phyloP scores from a whole-genome alignment of 2,797 vertebrate genomes.

The Macropus fuliginosus region DNA sequence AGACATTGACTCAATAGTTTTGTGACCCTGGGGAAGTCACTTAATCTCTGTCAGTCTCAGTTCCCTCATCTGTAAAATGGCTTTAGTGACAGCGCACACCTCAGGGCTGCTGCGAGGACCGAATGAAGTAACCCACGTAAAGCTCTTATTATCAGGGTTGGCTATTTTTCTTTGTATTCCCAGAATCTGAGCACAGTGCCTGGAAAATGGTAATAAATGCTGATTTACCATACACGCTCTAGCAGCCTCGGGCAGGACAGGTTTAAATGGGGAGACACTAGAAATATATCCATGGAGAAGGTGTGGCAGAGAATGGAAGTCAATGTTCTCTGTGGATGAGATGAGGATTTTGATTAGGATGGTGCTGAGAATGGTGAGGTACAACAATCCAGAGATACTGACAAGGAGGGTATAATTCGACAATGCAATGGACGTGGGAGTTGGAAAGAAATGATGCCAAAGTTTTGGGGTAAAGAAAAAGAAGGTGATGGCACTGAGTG shows the following conservation, averaged over 20 bases:
- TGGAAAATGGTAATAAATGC: not conserved
- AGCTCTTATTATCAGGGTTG: not conserved
- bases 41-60: not conserved
- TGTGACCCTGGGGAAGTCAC: not conserved
- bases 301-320: not conserved
- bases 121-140: not conserved
- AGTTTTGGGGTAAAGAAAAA: slow-evolving; percentile 14
- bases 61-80: not conserved
- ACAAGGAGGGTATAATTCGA: not conserved
- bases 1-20: not conserved
- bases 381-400: not conserved
- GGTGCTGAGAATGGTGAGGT: not conserved
- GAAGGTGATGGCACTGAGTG: slow-evolving; percentile 3
- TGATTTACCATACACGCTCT: not conserved
- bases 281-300: not conserved
- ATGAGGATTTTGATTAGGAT: not conserved
- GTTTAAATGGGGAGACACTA: not conserved
- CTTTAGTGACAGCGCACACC: not conserved
- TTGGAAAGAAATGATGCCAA: slow-evolving; percentile 20
- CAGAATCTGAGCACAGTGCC: not conserved
- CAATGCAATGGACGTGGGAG: slow-evolving; percentile 1
- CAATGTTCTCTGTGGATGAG: not conserved
- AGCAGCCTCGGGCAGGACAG: not conserved
- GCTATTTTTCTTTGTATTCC: not conserved
- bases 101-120: not conserved